Evolutionary conservation across 1,140 invertebrate species (phyloP), one percentile per base, ranked within the genome.

Genomic region (Asobara japonica): DNA sequence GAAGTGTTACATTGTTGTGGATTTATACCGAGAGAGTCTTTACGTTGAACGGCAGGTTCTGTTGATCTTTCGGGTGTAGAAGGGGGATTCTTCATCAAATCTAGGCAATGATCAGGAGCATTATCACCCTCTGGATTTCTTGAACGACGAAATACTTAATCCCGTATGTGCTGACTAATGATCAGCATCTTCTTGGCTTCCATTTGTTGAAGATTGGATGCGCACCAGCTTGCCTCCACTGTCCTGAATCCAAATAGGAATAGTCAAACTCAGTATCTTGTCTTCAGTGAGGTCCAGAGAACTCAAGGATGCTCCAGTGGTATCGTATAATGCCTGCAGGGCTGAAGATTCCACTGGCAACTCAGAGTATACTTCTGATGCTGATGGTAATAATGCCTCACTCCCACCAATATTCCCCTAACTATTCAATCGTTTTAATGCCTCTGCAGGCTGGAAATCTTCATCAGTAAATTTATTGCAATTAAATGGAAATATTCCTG

Each of bases 401-500:
- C 36, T 11, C 36, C 36, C n/a, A 13, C 36, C n/a, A 13, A 4
- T 41, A 41, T 41, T 13, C n/a, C 2, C 4, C 4, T 41, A n/a
- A 2, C 11, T 41, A 4, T 41, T n/a, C 3, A 41, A 2, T 6
- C 36, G 36, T 6, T 13, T 41, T n/a, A 41, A 41, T 11, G n/a
- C 11, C 36, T 41, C 29, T n/a, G 60, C 38, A 25, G 68, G 13
- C 10, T 41, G 20, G 60, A 70, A 72, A 72, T 77, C 75, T 51
- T 73, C 36, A 8, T 41, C 36, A 41, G 66, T 25, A 72, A 82
- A 82, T 10, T 82, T 74, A 48, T 84, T 29, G 25, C 66, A 38
- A 71, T 83, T 73, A 7, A 81, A 41, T 22, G 83, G 80, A 16
- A 38, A 72, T 29, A 84, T 80, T 11, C 78, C 82, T 73, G 75